These are phyloP conservation scores for Allophyes oxyacanthae DNA, from an alignment of 2,888 invertebrate genomes.

Conservation along the genomic window DNA sequence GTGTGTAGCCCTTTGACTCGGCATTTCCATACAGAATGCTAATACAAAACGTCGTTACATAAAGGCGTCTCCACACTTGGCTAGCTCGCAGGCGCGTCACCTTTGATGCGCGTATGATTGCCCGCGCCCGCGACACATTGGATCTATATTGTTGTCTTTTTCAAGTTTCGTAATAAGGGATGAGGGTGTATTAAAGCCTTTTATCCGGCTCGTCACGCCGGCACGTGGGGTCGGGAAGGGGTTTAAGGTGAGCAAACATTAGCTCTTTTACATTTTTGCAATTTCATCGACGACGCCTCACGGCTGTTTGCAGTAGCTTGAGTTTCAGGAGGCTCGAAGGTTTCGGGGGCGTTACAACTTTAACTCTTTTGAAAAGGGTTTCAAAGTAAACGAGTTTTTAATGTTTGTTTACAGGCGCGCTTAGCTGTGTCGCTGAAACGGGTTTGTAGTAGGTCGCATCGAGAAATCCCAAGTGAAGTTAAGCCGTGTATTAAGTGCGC, in stretches of 20 bases:
- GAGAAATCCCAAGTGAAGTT: constrained; percentile 73
- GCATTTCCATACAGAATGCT: constrained; percentile 76
- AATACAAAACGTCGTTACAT: constrained; percentile 79
- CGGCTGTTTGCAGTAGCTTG: constrained; percentile 81
- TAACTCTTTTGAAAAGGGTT: constrained; percentile 82
- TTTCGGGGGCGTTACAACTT: constrained; percentile 78
- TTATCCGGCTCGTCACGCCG: constrained; percentile 89
- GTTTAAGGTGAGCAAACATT: constrained; percentile 89
- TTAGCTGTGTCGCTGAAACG: constrained; percentile 67
- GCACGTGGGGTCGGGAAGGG: constrained; percentile 86
- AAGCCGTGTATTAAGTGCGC: constrained; percentile 80
- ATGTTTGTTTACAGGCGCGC: constrained; percentile 72
- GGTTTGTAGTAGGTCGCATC: constrained; percentile 62
- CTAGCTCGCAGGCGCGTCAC: constrained; percentile 82
- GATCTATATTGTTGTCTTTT: constrained; percentile 90
- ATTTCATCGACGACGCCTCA: constrained; percentile 86
- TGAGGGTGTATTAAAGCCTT: constrained; percentile 90
- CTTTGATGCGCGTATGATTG: constrained; percentile 89
- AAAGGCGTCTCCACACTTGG: constrained; percentile 86
- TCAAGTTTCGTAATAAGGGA: constrained; percentile 90
- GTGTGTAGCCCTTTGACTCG: constrained; percentile 85
- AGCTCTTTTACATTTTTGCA: constrained; percentile 90
- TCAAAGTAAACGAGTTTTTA: constrained; percentile 80
- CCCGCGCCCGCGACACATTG: constrained; percentile 89
- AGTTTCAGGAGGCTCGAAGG: constrained; percentile 72